Conservation (phyloP, 2,113 vertebrate genomes). For the Melospiza georgiana region DNA sequence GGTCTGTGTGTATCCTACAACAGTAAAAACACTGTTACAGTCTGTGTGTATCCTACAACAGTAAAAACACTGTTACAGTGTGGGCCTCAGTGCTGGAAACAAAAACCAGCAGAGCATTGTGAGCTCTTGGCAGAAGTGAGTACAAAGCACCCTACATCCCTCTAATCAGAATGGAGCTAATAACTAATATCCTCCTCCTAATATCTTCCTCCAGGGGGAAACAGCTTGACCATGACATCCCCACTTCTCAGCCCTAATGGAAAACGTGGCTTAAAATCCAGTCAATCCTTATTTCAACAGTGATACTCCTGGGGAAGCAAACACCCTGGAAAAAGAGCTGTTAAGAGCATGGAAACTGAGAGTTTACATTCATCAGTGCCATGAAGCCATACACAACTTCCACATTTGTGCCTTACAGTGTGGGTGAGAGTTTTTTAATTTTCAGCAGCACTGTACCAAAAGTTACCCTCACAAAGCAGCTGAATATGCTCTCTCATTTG, state of each 20-base stretch:
- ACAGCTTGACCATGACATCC: background rate
- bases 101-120: background rate
- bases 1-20: background rate
- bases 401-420: background rate
- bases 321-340: background rate
- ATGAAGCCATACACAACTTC: background rate
- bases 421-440: background rate
- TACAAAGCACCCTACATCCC: background rate
- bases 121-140: background rate
- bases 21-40: background rate
- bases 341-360: background rate
- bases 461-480: background rate
- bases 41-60: background rate
- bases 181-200: background rate
- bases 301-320: background rate
- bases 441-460: background rate
- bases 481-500: background rate
- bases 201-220: background rate
- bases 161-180: background rate
- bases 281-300: background rate
- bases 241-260: background rate
- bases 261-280: background rate
- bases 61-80: background rate
- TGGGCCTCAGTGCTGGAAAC: background rate
- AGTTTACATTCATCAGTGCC: background rate